These are phyloP conservation scores for Brachypalpus laphriformis DNA, from an alignment of 2,888 invertebrate species.

Conservation along the genomic window DNA sequence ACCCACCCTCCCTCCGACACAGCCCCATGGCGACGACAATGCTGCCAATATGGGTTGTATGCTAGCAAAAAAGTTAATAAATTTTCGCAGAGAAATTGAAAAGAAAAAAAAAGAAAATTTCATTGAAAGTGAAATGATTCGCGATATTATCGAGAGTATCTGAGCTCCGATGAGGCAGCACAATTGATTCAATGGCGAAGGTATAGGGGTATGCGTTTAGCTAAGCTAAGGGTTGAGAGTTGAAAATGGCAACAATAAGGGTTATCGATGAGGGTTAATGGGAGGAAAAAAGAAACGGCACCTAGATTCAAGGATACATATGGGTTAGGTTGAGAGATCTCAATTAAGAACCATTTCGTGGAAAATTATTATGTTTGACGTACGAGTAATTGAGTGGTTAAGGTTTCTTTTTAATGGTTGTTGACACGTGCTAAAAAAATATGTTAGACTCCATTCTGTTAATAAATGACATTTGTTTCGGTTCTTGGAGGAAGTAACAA, in stretches of 20 bases:
- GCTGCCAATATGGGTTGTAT: background rate
- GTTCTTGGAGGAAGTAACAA: no score
- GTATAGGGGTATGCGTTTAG: background rate
- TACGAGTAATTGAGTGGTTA: no score
- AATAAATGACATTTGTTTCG: no score
- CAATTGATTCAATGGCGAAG: background rate
- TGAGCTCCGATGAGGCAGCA: constrained; percentile 3
- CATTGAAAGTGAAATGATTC: constrained; percentile 20
- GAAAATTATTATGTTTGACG: background rate
- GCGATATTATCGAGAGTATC: constrained; percentile 4
- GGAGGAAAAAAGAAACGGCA: background rate
- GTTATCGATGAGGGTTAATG: background rate
- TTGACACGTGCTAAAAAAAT: no score
- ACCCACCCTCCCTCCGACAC: background rate
- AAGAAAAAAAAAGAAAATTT: background rate
- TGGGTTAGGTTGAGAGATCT: background rate
- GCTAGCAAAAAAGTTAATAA: background rate
- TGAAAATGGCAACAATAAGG: background rate
- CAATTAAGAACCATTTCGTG: background rate
- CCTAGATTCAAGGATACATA: background rate
- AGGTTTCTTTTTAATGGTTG: no score
- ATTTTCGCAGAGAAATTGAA: background rate
- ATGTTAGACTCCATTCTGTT: no score
- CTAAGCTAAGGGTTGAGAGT: background rate
- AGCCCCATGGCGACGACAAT: background rate